A percentile compares a stretch with the other conserved stretches of the same genome.
Conservation (phyloP, 1,140 invertebrate genomes). For the Bradysia coprophila region DNA sequence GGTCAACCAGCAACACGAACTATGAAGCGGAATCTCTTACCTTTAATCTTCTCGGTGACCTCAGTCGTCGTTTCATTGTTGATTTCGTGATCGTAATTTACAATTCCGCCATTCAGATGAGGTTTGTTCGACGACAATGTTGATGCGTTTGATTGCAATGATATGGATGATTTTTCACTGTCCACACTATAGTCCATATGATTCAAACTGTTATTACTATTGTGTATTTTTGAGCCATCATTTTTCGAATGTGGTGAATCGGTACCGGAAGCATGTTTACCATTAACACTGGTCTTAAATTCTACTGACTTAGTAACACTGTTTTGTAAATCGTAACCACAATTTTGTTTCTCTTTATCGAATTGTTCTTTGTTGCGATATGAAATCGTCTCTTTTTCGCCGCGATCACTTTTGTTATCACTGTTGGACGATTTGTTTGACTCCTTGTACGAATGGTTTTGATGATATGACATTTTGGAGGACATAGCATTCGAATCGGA, state of each 20-base stretch:
- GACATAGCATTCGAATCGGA: no score
- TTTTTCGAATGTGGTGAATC: not conserved
- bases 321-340: not conserved
- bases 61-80: slow-evolving; percentile 10
- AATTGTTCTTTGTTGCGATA: not conserved
- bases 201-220: not conserved
- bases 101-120: slow-evolving; percentile 12
- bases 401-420: not conserved
- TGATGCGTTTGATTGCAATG: slow-evolving; percentile 12
- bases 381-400: not conserved
- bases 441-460: not conserved
- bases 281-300: not conserved
- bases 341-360: not conserved
- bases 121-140: slow-evolving; percentile 6
- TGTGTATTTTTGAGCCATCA: not conserved
- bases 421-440: not conserved
- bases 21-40: slow-evolving; percentile 4
- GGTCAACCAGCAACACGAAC: not conserved
- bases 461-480: not conserved
- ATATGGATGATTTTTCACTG: not conserved
- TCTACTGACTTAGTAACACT: not conserved
- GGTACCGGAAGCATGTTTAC: not conserved
- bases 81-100: slow-evolving; percentile 11
- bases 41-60: slow-evolving; percentile 16
- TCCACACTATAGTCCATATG: slow-evolving; percentile 1